A percentile compares a stretch with the other conserved stretches of the same genome.
Evolutionary conservation across 2,113 vertebrate species (phyloP).

Genomic region (Epinephelus lanceolatus): DNA sequence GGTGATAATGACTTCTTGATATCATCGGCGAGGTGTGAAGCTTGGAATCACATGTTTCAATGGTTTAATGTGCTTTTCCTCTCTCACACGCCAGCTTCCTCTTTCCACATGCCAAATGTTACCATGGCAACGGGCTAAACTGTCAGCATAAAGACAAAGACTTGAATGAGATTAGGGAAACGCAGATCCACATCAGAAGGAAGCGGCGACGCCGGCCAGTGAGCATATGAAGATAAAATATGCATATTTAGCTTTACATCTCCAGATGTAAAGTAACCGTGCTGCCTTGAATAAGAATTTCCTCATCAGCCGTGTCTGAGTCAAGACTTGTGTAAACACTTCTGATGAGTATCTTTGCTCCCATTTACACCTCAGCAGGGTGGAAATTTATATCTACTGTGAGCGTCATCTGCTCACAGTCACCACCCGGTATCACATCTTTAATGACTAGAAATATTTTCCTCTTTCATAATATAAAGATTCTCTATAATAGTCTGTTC

Average conservation of each 20-base stretch:
- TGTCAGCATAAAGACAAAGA: slow-evolving; percentile 62
- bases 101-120: slow-evolving; percentile 24
- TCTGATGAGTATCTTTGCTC: not conserved
- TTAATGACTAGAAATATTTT: not conserved
- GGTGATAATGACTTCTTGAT: slow-evolving; percentile 69
- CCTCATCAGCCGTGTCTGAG: not conserved
- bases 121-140: slow-evolving; percentile 53
- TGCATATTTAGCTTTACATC: not conserved
- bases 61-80: slow-evolving; percentile 21
- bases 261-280: not conserved
- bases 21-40: slow-evolving; percentile 51
- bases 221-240: slow-evolving; percentile 6
- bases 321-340: not conserved
- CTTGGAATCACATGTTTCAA: slow-evolving; percentile 41
- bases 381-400: not conserved
- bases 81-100: slow-evolving; percentile 38
- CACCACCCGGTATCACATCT: not conserved
- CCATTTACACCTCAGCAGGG: slow-evolving; percentile 53
- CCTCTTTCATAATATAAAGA: too few species aligned
- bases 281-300: not conserved
- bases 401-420: slow-evolving; percentile 39
- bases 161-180: slow-evolving; percentile 46
- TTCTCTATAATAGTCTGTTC: not conserved
- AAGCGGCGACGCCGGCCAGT: not conserved
- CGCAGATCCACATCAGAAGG: not conserved